Evolutionary conservation across 2,888 invertebrate species (phyloP).

Genomic region (Physocephala rufipes): DNA sequence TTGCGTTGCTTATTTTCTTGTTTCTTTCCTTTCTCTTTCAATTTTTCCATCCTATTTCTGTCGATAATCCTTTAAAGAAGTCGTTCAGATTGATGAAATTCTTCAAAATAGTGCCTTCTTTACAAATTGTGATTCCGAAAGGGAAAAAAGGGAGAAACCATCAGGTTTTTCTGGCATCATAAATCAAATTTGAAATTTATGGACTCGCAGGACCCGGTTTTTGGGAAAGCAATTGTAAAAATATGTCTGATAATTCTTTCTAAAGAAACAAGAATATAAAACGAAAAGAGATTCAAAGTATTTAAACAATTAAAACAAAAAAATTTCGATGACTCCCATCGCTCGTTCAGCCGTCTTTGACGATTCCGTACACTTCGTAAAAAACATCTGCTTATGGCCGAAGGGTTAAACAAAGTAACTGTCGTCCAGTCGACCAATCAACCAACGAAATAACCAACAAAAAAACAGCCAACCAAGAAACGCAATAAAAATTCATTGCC

Average conservation of each 20-base stretch:
- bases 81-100: not conserved
- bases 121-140: not conserved
- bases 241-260: not conserved
- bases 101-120: not conserved
- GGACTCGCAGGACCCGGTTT: not conserved
- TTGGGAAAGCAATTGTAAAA: not conserved
- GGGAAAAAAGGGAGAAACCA: not conserved
- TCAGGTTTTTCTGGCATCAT: constrained; percentile 34
- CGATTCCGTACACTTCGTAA: not conserved
- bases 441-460: not conserved
- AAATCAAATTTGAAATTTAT: constrained; percentile 18
- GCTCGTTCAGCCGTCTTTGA: not conserved
- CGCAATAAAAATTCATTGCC: constrained; percentile 14
- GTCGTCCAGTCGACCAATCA: not conserved
- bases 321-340: too few relatives aligned
- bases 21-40: too few relatives aligned
- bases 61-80: not conserved
- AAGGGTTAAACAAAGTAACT: constrained; percentile 2
- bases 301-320: too few relatives aligned
- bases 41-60: too few relatives aligned
- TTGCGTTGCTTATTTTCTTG: too few relatives aligned
- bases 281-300: too few relatives aligned
- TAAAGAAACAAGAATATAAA: not conserved
- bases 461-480: not conserved
- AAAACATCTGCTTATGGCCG: not conserved